A percentile compares a stretch with the other conserved stretches of the same genome.
Evolutionary conservation across 2,888 invertebrate species (phyloP).

Genomic region (Rotaria sp.): DNA sequence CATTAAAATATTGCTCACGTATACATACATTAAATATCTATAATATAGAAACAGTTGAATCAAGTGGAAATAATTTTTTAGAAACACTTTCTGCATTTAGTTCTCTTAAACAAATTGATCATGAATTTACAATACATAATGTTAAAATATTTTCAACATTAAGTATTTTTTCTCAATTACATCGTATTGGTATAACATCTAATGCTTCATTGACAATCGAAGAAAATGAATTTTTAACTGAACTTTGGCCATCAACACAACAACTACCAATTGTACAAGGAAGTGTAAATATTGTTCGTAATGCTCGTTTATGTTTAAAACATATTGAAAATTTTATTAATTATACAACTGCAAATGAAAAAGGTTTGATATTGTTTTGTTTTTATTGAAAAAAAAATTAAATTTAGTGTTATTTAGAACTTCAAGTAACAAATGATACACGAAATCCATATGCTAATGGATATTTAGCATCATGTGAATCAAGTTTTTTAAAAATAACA

Average conservation of each 20-base stretch:
- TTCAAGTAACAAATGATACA: neutral
- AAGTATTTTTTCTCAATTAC: neutral
- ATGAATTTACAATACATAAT: conserved; percentile 22
- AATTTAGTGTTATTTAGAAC: too few species aligned
- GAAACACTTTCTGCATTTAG: neutral
- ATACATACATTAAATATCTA: conserved; percentile 7
- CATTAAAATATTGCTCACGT: conserved; percentile 22
- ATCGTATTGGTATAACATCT: neutral
- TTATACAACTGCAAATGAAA: neutral
- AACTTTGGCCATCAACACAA: conserved; percentile 4
- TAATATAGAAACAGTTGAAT: neutral
- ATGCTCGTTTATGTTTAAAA: conserved; percentile 19
- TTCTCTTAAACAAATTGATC: neutral
- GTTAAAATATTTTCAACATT: neutral
- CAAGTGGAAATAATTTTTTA: neutral
- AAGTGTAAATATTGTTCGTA: neutral
- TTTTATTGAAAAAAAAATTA: too few species aligned
- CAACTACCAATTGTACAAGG: neutral
- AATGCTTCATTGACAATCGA: neutral
- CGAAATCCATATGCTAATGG: neutral
- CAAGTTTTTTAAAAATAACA: neutral
- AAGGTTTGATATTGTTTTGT: neutral
- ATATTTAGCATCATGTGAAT: conserved; percentile 25
- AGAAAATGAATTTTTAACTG: conserved; percentile 20
- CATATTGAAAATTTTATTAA: neutral